Evolutionary conservation across 2,888 invertebrate genomes (phyloP).

Genomic region (Zaprionus bogoriensis): DNA sequence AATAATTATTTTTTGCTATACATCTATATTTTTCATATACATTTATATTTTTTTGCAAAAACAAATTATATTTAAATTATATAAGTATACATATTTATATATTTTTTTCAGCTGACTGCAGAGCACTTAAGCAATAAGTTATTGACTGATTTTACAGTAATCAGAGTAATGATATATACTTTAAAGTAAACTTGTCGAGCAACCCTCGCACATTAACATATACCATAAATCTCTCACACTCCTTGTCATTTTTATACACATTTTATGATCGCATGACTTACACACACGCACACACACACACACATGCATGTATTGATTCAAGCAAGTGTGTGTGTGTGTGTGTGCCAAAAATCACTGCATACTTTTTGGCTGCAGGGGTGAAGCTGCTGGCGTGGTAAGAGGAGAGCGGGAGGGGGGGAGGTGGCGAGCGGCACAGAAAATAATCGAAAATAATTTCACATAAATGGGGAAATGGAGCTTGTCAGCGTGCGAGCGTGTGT

Average conservation of each 20-base stretch:
- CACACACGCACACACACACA: slow-evolving; percentile 20
- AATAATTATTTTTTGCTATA: too few relatives aligned
- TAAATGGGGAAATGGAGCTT: slow-evolving; percentile 40
- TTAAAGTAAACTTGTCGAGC: too few relatives aligned
- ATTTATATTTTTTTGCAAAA: too few relatives aligned
- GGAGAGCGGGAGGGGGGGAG: neutral
- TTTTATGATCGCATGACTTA: slow-evolving; percentile 47
- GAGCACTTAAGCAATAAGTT: too few relatives aligned
- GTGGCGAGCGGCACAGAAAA: slow-evolving; percentile 17
- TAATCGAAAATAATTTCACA: slow-evolving; percentile 61
- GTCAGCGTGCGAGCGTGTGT: slow-evolving; percentile 4
- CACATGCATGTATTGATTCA: slow-evolving; percentile 43
- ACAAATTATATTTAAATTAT: too few relatives aligned
- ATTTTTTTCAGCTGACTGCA: too few relatives aligned
- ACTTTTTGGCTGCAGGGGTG: slow-evolving; percentile 16
- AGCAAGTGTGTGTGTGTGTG: slow-evolving; percentile 16
- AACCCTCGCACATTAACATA: slow-evolving; percentile 39
- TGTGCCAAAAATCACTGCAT: slow-evolving; percentile 47
- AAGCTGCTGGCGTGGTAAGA: neutral
- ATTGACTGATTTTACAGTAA: too few relatives aligned
- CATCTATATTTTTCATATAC: too few relatives aligned
- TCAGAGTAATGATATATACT: too few relatives aligned
- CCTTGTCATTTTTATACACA: slow-evolving; percentile 34
- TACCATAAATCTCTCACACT: slow-evolving; percentile 49
- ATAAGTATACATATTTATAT: too few relatives aligned